Evolutionary conservation across 1,140 invertebrate genomes (phyloP), one percentile per base, ranked within the genome.

Genomic region (Harpegnathos saltator): DNA sequence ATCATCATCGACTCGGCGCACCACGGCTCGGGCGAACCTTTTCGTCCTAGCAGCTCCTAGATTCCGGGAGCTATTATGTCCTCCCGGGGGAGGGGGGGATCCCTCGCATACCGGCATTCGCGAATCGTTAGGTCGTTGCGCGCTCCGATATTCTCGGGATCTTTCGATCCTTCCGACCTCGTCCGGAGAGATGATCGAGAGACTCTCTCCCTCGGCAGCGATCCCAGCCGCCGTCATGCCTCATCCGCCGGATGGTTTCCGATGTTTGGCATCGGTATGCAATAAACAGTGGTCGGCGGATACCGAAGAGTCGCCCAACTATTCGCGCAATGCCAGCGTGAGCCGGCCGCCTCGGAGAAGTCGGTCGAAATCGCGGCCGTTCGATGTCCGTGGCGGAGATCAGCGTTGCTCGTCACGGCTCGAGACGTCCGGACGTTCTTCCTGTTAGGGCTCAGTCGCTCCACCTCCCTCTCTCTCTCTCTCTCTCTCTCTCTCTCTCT

Each of bases 231-330:
- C 11, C 33, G 12, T 84, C 62, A 54, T 75, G 59, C 56, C 59
- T 87, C 68, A 69, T 83, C 71, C 66, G 63, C 77, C 38, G 38
- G 81, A 62, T 50, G 68, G 74, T 72, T 48, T 19, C 58, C 74
- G 71, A 59, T 58, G 63, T 33, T 33, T 62, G 77, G 73, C 69
- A 90, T 91, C 78, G 89, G 89, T 91, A 91, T 91, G 91, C 90
- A 90, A 91, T 91, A 92, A 89, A 90, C 87, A 90, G 87, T 85
- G 81, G 81, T 90, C 81, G 85, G 77, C 52, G 71, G 72, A 86
- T 87, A 82, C 68, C 85, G 54, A 86, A 61, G 83, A 82, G 86
- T 73, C 63, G 86, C 61, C 58, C 44, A 84, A 87, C 75, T 87
- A 83, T 89, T 84, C 75, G 22, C 62, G 66, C 78, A 80, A 85